Percentiles rank a stretch among this genome's conserved stretches.
Conservation (phyloP, 1,140 invertebrate species). For the Camponotus pennsylvanicus region DNA sequence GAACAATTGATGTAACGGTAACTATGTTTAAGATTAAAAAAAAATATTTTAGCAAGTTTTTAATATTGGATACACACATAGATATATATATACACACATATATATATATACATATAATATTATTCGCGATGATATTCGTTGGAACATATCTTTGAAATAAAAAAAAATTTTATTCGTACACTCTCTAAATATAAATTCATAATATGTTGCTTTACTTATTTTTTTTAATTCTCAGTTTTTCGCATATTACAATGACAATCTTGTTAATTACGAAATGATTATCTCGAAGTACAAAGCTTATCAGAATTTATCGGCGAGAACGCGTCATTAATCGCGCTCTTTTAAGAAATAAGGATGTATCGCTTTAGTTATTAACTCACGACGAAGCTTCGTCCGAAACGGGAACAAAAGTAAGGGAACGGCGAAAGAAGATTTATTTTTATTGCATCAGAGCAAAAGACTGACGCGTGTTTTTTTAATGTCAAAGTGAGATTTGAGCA, state of each 20-base stretch:
- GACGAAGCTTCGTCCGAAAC: conserved; percentile 64
- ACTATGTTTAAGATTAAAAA: conserved; percentile 30
- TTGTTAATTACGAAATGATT: conserved; percentile 49
- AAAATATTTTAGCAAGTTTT: conserved; percentile 34
- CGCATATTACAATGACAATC: conserved; percentile 46
- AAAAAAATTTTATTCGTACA: conserved; percentile 1
- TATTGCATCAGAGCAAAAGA: conserved; percentile 70
- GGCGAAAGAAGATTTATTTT: conserved; percentile 68
- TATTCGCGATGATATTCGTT: conserved; percentile 5
- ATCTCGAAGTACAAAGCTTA: conserved; percentile 65
- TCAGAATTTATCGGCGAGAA: conserved; percentile 28
- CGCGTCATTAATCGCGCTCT: conserved; percentile 2
- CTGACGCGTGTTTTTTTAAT: conserved; percentile 59
- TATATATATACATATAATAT: neutral
- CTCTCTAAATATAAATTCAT: neutral
- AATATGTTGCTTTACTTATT: neutral
- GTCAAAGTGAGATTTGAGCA: conserved; percentile 44
- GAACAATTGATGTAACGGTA: conserved; percentile 3
- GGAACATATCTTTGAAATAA: conserved; percentile 11
- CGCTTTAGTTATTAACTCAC: conserved; percentile 43
- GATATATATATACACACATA: too few relatives aligned
- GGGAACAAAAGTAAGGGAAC: conserved; percentile 71
- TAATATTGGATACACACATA: neutral
- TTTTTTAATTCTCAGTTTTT: neutral
- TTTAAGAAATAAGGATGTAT: conserved; percentile 25